These are phyloP conservation scores for Noctua pronuba DNA, from an alignment of 2,888 invertebrate genomes.

Conservation along the genomic window DNA sequence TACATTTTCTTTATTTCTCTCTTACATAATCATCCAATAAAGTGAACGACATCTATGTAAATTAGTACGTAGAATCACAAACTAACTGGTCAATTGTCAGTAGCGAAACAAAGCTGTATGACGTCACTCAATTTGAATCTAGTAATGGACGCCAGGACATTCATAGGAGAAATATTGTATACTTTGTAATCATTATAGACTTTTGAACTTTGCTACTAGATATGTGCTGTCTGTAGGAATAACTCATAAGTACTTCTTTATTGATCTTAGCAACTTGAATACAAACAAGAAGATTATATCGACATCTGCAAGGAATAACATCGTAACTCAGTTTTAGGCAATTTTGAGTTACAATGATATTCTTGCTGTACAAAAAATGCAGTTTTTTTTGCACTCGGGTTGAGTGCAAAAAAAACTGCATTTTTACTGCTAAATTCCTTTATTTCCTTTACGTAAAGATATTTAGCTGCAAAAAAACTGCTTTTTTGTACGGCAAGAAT, in stretches of 20 bases:
- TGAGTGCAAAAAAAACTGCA: no score
- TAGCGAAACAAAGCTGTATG: constrained; percentile 52
- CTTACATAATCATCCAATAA: constrained; percentile 21
- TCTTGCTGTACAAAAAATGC: no score
- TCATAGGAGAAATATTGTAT: constrained; percentile 15
- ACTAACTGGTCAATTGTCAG: constrained; percentile 62
- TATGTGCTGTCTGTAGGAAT: not conserved
- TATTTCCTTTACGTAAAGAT: no score
- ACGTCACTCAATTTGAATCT: constrained; percentile 60
- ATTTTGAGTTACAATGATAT: no score
- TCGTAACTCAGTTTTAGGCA: no score
- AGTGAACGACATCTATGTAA: constrained; percentile 29
- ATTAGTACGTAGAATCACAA: constrained; percentile 47
- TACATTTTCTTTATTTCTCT: not conserved
- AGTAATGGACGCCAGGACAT: constrained; percentile 40
- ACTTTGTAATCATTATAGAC: constrained; percentile 37
- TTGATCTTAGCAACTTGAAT: not conserved
- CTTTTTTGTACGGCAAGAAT: no score
- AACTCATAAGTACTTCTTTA: not conserved
- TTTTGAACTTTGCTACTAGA: constrained; percentile 24
- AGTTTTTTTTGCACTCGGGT: no score
- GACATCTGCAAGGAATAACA: no score
- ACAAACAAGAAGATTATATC: not conserved
- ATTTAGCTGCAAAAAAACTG: no score
- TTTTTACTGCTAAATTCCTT: no score